These are phyloP conservation scores for Lethenteron camtschaticum DNA, from an alignment of 2,113 vertebrate genomes.

Conservation along the genomic window DNA sequence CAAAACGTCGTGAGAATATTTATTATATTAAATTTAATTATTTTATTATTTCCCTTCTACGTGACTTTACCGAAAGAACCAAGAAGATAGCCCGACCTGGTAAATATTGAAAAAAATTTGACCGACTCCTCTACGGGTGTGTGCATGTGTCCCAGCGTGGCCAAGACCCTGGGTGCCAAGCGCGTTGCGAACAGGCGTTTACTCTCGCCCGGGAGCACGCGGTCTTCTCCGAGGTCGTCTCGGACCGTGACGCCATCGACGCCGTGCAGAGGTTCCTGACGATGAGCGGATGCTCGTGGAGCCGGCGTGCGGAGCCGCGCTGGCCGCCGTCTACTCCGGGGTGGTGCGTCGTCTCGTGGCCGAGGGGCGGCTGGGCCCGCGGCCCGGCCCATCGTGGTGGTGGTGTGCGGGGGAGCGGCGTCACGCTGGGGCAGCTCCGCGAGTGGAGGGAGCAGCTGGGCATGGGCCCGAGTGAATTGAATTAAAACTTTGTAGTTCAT, in stretches of 20 bases:
- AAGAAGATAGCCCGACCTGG: too few relatives aligned
- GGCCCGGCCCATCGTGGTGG: not conserved
- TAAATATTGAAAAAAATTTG: too few relatives aligned
- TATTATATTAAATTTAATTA: too few relatives aligned
- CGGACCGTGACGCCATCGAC: not conserved
- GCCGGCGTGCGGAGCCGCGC: slow-evolving; percentile 1
- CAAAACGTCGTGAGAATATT: too few relatives aligned
- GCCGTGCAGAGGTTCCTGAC: not conserved
- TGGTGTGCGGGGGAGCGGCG: slow-evolving; percentile 1
- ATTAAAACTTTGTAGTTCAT: too few relatives aligned
- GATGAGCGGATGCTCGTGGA: slow-evolving; percentile 3
- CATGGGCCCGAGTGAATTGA: not conserved
- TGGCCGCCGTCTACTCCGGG: not conserved
- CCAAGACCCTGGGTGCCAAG: not conserved
- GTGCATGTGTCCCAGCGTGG: not conserved
- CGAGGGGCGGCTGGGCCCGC: not conserved
- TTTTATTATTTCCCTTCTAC: too few relatives aligned
- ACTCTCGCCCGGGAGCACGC: not conserved
- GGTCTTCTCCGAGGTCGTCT: not conserved
- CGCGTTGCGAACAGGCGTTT: not conserved
- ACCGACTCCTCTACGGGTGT: not conserved
- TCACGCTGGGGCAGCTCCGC: not conserved
- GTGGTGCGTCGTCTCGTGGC: not conserved
- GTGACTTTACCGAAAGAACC: too few relatives aligned
- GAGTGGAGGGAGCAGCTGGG: not conserved